A percentile compares a stretch with the other conserved stretches of the same genome.
Conservation (phyloP, 2,113 vertebrate genomes). For the Myotis lucifugus region DNA sequence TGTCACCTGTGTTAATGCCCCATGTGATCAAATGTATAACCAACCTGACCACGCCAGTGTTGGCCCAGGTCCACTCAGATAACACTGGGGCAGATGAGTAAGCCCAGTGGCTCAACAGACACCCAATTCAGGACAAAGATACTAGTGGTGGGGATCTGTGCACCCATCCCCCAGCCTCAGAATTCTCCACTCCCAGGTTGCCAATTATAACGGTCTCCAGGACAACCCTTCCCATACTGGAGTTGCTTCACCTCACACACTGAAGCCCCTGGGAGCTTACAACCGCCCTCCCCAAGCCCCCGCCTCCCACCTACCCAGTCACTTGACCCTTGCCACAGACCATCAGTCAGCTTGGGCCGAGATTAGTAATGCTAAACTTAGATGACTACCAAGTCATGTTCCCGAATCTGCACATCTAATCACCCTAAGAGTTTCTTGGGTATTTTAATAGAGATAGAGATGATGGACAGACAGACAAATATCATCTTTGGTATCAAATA, state of each 20-base stretch:
- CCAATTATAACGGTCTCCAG: not conserved
- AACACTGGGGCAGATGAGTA: not conserved
- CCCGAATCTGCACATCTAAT: not conserved
- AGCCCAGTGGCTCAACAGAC: not conserved
- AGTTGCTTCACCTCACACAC: not conserved
- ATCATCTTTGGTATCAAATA: not conserved
- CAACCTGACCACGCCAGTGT: not conserved
- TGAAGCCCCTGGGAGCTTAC: not conserved
- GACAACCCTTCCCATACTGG: not conserved
- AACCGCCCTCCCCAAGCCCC: not conserved
- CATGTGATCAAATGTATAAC: not conserved
- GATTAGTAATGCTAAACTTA: not conserved
- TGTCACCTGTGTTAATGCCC: not conserved
- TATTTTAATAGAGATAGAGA: not conserved
- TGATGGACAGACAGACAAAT: not conserved
- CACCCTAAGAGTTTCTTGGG: not conserved
- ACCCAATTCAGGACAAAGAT: not conserved
- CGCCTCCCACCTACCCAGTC: not conserved
- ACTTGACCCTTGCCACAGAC: not conserved
- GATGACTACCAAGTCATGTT: not conserved
- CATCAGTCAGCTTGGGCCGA: not conserved
- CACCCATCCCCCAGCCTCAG: not conserved
- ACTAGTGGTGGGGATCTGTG: not conserved
- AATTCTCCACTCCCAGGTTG: not conserved
- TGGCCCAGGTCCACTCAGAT: not conserved